Conservation (phyloP, 1,140 invertebrate genomes). For the Rhyacophila brunnea region DNA sequence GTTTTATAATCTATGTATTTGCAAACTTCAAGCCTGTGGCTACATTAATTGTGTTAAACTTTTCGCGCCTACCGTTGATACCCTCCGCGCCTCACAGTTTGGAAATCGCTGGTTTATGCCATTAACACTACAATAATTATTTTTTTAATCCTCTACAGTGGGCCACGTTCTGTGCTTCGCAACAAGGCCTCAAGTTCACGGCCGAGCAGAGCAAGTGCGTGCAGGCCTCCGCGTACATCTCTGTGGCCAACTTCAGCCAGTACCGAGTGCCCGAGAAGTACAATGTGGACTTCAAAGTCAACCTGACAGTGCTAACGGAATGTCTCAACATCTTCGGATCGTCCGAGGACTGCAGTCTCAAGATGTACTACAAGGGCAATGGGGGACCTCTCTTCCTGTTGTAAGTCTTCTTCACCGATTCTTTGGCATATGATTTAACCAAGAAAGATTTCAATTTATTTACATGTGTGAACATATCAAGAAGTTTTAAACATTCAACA, state of each 20-base stretch:
- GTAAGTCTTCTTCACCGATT: conserved; percentile 48
- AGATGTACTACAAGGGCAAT: conserved; percentile 73
- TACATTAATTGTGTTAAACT: too few species aligned
- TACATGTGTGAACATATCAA: too few species aligned
- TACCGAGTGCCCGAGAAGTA: conserved; percentile 59
- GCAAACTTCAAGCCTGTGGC: too few species aligned
- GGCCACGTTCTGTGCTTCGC: conserved; percentile 69
- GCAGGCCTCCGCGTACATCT: conserved; percentile 88
- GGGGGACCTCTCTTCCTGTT: conserved; percentile 70
- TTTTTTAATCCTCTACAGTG: too few species aligned
- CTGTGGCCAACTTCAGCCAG: conserved; percentile 76
- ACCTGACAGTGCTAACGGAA: conserved; percentile 77
- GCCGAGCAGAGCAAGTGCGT: conserved; percentile 90
- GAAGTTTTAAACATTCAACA: too few species aligned
- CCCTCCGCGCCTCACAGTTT: too few species aligned
- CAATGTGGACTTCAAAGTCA: conserved; percentile 78
- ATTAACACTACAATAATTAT: too few species aligned
- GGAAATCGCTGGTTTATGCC: too few species aligned
- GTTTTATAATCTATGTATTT: too few species aligned
- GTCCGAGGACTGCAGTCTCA: conserved; percentile 65
- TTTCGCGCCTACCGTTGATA: too few species aligned
- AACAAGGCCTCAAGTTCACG: conserved; percentile 87
- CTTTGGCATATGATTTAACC: too few species aligned
- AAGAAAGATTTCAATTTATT: too few species aligned
- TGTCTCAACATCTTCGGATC: conserved; percentile 90